Conservation (phyloP, 2,797 vertebrate species). For the Ambastaia sidthimunki region DNA sequence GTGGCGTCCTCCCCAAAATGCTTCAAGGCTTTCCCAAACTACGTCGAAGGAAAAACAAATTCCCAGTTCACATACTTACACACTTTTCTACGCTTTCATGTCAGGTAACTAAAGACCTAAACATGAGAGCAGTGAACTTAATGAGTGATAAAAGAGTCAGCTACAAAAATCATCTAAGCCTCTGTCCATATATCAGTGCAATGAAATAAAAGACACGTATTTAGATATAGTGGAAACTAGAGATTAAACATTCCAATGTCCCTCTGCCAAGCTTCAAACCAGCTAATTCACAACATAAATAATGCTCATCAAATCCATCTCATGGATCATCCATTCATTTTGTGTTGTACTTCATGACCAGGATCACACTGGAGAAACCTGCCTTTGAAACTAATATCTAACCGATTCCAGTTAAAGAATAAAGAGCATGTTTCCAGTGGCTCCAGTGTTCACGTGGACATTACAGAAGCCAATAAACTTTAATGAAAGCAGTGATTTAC, state of each 20-base stretch:
- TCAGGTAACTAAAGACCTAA: not conserved
- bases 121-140: not conserved
- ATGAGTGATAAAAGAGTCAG: too few relatives aligned
- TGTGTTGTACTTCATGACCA: constrained; percentile 40
- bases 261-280: constrained; percentile 21
- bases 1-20: constrained; percentile 84
- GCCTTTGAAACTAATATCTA: constrained; percentile 2
- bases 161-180: too few relatives aligned
- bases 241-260: too few relatives aligned
- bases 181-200: not conserved
- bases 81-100: too few relatives aligned
- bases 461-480: constrained; percentile 39
- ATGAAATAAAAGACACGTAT: not conserved
- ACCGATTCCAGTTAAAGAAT: constrained; percentile 53
- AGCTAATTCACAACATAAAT: constrained; percentile 28
- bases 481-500: constrained; percentile 44
- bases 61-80: too few relatives aligned
- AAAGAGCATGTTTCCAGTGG: constrained; percentile 43
- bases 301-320: constrained; percentile 17
- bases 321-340: too few relatives aligned
- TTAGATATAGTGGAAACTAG: not conserved
- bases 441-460: constrained; percentile 36
- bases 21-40: constrained; percentile 85
- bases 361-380: constrained; percentile 1
- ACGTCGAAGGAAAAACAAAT: not conserved